Percentiles rank a stretch among this genome's conserved stretches.
Evolutionary conservation across 2,113 vertebrate species (phyloP).

Genomic region (Takifugu bimaculatus): DNA sequence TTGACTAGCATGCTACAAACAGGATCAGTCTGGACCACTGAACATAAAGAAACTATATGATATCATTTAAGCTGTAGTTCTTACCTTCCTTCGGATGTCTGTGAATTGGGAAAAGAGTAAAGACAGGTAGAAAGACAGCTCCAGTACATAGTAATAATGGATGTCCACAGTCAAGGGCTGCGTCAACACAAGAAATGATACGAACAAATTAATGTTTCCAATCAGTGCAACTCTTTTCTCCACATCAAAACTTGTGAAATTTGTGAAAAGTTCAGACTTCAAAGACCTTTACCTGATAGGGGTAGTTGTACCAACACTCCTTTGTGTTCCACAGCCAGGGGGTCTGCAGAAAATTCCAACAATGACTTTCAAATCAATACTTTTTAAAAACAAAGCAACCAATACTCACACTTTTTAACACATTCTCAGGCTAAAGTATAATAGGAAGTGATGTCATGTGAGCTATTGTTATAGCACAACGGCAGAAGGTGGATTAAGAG

Average conservation of each 20-base stretch:
- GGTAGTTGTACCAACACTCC: constrained; percentile 96
- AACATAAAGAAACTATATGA: neutral
- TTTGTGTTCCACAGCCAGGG: constrained; percentile 96
- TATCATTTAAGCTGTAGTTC: constrained; percentile 39
- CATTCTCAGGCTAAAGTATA: neutral
- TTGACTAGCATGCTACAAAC: too few species aligned
- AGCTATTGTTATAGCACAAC: neutral
- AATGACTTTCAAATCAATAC: neutral
- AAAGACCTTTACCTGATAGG: constrained; percentile 86
- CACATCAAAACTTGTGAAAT: neutral
- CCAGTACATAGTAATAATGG: constrained; percentile 95
- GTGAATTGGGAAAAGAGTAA: constrained; percentile 96
- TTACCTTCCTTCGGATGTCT: constrained; percentile 98
- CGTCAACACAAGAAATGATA: constrained; percentile 55
- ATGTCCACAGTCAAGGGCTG: constrained; percentile 92
- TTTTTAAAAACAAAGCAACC: neutral
- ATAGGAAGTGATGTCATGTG: neutral
- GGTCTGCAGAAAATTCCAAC: constrained; percentile 71
- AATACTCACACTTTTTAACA: neutral
- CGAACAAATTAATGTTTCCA: constrained; percentile 6
- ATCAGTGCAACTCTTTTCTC: neutral
- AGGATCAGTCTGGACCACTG: neutral
- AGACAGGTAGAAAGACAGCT: constrained; percentile 96
- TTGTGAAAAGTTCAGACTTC: neutral
- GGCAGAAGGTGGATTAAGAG: neutral